phyloP scores from a whole-genome alignment of 2,797 vertebrate species.

The Onychomys arenicola region DNA sequence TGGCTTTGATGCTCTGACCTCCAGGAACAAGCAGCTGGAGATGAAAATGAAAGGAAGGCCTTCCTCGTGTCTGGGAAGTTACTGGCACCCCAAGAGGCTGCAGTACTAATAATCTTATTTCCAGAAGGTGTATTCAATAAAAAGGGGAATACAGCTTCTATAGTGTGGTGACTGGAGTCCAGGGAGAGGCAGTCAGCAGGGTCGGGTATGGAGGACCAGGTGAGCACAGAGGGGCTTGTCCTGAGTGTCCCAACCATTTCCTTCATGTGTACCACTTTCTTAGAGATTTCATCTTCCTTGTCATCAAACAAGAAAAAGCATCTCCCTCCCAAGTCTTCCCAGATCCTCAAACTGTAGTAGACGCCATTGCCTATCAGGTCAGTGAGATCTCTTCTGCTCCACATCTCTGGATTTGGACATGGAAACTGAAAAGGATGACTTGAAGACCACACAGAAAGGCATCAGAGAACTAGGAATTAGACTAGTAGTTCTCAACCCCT shows the following conservation, averaged over 20 bases:
- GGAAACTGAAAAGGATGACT: neutral
- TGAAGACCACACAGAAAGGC: neutral
- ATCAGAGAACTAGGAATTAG: neutral
- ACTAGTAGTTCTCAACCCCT: neutral
- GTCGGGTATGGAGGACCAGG: neutral
- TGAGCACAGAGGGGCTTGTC: neutral
- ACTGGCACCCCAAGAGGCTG: neutral
- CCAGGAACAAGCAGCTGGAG: neutral
- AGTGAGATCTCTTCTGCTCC: neutral
- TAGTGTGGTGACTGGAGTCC: neutral
- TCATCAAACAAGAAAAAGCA: neutral
- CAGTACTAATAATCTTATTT: neutral
- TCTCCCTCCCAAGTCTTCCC: neutral
- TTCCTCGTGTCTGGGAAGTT: neutral
- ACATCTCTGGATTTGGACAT: neutral
- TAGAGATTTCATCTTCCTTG: neutral
- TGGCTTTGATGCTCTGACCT: neutral
- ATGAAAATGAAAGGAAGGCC: neutral
- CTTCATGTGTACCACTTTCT: too few species aligned
- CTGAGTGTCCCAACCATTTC: neutral
- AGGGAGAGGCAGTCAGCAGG: neutral
- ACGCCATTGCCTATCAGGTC: accelerated
- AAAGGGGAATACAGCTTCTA: neutral
- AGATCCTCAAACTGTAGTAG: neutral
- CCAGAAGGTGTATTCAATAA: neutral